Evolutionary conservation across 2,113 vertebrate genomes (phyloP).

Genomic region (Hydrochoerus hydrochaeris): DNA sequence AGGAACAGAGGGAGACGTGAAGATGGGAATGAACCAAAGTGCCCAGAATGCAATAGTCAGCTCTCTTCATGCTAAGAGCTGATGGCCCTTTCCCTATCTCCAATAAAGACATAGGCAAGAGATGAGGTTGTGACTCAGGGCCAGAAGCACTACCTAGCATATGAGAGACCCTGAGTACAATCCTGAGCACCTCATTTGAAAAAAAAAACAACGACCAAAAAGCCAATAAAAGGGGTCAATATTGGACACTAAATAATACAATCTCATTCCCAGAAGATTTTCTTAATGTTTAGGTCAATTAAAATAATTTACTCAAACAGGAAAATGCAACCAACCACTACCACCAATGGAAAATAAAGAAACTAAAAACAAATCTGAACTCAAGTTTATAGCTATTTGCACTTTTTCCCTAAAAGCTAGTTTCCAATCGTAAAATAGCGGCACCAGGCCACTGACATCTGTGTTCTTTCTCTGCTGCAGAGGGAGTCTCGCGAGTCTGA

Average conservation of each 20-base stretch:
- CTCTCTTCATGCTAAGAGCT: neutral
- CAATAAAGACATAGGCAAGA: neutral
- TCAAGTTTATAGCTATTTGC: neutral
- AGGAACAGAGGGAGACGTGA: neutral
- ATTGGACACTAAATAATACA: neutral
- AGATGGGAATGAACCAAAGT: neutral
- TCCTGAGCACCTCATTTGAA: neutral
- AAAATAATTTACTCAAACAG: neutral
- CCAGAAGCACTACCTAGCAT: neutral
- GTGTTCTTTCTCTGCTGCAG: neutral
- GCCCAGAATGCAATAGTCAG: neutral
- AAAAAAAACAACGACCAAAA: neutral
- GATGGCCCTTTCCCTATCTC: neutral
- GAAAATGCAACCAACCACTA: conserved; percentile 2
- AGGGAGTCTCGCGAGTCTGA: neutral
- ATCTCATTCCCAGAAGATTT: neutral
- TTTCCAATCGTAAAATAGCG: neutral
- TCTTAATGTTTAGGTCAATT: neutral
- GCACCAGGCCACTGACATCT: neutral
- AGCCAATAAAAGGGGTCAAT: neutral
- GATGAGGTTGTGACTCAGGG: neutral
- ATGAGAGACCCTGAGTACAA: neutral
- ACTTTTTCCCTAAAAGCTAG: neutral
- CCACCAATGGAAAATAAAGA: neutral
- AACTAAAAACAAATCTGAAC: conserved; percentile 17